Percentiles rank a stretch among this genome's conserved stretches.
phyloP scores from a whole-genome alignment of 2,797 vertebrate genomes.

The Tamandua tetradactyla region DNA sequence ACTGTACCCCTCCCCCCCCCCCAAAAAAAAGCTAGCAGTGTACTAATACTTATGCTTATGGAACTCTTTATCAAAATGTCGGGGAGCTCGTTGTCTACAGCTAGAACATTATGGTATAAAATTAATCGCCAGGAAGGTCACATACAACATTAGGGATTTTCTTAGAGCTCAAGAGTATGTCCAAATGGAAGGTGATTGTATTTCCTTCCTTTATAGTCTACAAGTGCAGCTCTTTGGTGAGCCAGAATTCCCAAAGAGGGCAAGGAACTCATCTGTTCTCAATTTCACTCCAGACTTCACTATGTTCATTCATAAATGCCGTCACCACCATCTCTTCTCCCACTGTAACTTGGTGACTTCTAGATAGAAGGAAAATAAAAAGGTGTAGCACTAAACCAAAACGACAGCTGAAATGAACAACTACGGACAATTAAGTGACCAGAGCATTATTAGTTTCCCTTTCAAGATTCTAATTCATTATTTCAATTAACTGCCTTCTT shows the following conservation, averaged over 20 bases:
- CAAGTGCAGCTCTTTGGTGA: neutral
- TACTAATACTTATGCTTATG: neutral
- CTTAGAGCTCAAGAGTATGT: neutral
- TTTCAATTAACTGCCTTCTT: neutral
- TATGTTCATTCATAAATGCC: neutral
- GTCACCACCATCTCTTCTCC: neutral
- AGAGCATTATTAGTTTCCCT: neutral
- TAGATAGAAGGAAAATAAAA: neutral
- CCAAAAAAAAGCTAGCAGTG: neutral
- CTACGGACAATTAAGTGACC: neutral
- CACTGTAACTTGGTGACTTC: neutral
- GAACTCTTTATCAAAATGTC: neutral
- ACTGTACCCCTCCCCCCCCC: no score
- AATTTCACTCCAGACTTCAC: neutral
- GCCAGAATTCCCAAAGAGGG: neutral
- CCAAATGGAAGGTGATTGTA: neutral
- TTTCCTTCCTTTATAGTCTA: neutral
- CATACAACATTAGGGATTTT: neutral
- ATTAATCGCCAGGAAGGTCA: neutral
- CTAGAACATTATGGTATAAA: neutral
- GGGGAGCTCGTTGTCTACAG: neutral
- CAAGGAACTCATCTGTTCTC: neutral
- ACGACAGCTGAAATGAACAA: neutral
- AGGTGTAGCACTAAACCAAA: neutral
- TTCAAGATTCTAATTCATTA: neutral